phyloP scores from a whole-genome alignment of 1,140 invertebrate species.

The Lepidotrigona ventralis region DNA sequence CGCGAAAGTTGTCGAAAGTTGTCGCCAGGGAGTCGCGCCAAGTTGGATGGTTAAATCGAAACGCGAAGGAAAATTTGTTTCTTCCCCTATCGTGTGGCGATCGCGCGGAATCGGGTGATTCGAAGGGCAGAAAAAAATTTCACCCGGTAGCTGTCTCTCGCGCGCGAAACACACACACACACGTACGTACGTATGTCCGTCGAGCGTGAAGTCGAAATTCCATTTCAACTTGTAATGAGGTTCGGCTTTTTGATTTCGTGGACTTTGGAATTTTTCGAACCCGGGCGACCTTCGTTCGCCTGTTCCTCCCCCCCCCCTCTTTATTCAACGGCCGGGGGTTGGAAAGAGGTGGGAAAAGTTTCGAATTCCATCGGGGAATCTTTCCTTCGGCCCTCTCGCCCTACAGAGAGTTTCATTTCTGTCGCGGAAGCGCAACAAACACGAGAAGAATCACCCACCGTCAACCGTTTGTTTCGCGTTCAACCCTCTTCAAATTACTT shows the following conservation, averaged over 20 bases:
- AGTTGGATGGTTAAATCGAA: not conserved
- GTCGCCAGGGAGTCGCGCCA: not conserved
- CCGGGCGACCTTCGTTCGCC: not conserved
- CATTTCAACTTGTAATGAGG: conserved; percentile 41
- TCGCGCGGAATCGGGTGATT: not conserved
- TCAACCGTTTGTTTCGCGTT: not conserved
- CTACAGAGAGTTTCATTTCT: not conserved
- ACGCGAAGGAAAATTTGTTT: not conserved
- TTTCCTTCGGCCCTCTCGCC: not conserved
- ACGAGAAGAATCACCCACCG: not conserved
- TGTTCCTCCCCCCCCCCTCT: too few relatives aligned
- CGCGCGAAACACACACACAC: not conserved
- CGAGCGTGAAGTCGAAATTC: conserved; percentile 8
- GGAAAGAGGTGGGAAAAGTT: not conserved
- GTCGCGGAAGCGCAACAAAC: not conserved
- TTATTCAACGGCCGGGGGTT: not conserved
- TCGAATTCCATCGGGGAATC: not conserved
- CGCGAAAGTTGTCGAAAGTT: not conserved
- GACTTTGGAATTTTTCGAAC: conserved; percentile 20
- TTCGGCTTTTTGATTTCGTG: conserved; percentile 7
- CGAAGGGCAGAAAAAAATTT: not conserved
- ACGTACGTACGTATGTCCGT: too few relatives aligned
- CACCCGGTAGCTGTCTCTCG: too few relatives aligned
- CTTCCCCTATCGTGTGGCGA: not conserved
- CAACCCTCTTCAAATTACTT: not conserved